phyloP scores from a whole-genome alignment of 2,113 vertebrate genomes.

The Pavo muticus region DNA sequence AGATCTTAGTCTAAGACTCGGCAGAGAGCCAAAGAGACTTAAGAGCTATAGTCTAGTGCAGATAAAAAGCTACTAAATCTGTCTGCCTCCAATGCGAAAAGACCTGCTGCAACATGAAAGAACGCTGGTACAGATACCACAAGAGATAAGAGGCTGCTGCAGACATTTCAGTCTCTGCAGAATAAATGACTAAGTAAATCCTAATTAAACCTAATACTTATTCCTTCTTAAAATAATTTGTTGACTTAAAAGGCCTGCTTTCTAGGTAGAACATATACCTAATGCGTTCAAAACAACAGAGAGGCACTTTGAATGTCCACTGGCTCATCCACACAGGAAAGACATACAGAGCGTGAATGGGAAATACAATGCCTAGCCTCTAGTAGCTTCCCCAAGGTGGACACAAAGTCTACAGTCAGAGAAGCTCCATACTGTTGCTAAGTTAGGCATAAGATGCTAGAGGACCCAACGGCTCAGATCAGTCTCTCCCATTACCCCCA shows the following conservation, averaged over 20 bases:
- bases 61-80: background rate
- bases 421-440: background rate
- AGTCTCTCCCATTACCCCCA: background rate
- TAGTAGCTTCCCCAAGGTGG: background rate
- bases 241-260: slow-evolving; percentile 27
- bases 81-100: background rate
- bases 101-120: background rate
- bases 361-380: background rate
- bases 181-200: slow-evolving; percentile 22
- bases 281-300: background rate
- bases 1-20: background rate
- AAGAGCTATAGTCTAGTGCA: background rate
- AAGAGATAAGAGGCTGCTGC: slow-evolving; percentile 21
- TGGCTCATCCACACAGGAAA: background rate
- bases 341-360: background rate
- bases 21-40: background rate
- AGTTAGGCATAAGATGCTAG: accelerated
- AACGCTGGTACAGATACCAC: background rate
- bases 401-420: background rate
- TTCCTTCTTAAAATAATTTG: background rate
- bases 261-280: background rate
- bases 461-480: accelerated
- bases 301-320: background rate
- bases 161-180: background rate
- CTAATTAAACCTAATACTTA: slow-evolving; percentile 52